Conservation (phyloP, 2,888 invertebrate genomes). For the Prosopocoilus inquinatus region DNA sequence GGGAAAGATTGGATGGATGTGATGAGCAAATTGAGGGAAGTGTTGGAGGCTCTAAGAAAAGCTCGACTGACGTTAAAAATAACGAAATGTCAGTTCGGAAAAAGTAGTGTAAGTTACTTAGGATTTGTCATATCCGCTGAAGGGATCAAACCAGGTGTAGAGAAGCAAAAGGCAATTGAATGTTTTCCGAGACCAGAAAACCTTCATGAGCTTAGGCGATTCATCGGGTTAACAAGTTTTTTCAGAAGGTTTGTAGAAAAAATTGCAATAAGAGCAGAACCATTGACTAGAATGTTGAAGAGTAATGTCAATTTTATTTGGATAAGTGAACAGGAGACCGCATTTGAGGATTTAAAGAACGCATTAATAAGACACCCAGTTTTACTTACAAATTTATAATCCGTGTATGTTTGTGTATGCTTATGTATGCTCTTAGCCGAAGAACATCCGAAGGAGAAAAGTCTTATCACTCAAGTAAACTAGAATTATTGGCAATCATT, state of each 20-base stretch:
- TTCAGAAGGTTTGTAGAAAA: constrained; percentile 30
- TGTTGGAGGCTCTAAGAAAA: constrained; percentile 28
- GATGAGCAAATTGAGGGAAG: constrained; percentile 25
- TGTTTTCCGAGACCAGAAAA: constrained; percentile 16
- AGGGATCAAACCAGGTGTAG: constrained; percentile 14
- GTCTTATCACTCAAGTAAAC: constrained; percentile 39
- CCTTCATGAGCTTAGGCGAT: constrained; percentile 23
- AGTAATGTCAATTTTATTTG: constrained; percentile 21
- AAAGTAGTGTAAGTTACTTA: constrained; percentile 26
- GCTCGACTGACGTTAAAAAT: constrained; percentile 38
- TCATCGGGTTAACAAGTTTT: constrained; percentile 21
- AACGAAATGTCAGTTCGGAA: constrained; percentile 35
- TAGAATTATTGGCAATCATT: constrained; percentile 42
- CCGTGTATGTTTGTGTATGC: too few species aligned
- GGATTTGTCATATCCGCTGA: constrained; percentile 30
- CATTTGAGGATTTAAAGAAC: constrained; percentile 25
- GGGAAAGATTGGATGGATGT: constrained; percentile 12
- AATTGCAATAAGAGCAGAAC: constrained; percentile 17
- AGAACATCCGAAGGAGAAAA: constrained; percentile 36
- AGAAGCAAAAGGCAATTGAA: constrained; percentile 22
- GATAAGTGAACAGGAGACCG: constrained; percentile 11
- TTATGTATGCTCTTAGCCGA: constrained; percentile 35
- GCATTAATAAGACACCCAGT: constrained; percentile 21
- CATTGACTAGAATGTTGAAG: not conserved
- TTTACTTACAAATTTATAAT: constrained; percentile 23